phyloP scores from a whole-genome alignment of 2,888 invertebrate species.

The Xestia sexstrigata region DNA sequence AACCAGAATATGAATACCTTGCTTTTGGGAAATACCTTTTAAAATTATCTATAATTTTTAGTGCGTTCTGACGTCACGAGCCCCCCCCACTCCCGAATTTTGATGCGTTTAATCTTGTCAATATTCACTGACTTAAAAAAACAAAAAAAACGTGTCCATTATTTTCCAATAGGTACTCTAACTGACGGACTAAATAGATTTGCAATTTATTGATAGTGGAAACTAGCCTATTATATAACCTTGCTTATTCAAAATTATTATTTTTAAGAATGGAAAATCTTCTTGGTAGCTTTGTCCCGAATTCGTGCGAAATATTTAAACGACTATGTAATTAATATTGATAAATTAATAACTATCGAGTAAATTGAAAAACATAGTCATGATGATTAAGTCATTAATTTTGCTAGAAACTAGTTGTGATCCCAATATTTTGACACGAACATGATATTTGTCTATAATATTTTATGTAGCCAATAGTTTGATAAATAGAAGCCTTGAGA shows the following conservation, averaged over 20 bases:
- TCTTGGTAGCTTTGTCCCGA: neutral
- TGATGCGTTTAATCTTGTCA: no score
- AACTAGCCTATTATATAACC: neutral
- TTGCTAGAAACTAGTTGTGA: constrained; percentile 18
- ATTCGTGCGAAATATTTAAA: constrained; percentile 15
- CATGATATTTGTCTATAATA: constrained; percentile 8
- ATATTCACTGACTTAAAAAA: no score
- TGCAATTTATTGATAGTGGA: no score
- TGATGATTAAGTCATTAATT: constrained; percentile 46
- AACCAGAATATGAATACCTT: neutral
- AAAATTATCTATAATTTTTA: no score
- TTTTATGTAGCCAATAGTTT: constrained; percentile 3
- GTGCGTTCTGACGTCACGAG: no score
- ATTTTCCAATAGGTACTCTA: no score
- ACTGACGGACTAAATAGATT: no score
- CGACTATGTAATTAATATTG: constrained; percentile 27
- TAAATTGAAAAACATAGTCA: constrained; percentile 43
- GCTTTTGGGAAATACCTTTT: neutral
- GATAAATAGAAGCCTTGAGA: neutral
- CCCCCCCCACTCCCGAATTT: no score
- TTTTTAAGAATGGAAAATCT: neutral
- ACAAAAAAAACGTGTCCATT: no score
- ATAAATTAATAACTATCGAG: constrained; percentile 22
- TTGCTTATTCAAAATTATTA: neutral
- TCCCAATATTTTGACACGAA: constrained; percentile 28